Evolutionary conservation across 1,140 invertebrate species (phyloP).

Genomic region (Pseudomyrmex pallidus): DNA sequence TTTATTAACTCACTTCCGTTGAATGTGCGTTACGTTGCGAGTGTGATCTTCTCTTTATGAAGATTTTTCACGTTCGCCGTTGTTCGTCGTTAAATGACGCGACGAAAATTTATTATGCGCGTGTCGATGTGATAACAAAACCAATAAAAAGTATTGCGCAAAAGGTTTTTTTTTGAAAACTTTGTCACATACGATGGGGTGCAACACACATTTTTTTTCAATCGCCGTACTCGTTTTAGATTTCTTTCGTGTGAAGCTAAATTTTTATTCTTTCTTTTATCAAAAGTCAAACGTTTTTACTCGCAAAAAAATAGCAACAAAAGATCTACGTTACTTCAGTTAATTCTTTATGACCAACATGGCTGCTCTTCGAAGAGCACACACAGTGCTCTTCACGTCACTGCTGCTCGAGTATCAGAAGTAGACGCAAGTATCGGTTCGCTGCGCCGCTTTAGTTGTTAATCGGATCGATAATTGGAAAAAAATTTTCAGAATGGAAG

Average conservation of each 20-base stretch:
- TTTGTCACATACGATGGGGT: not conserved
- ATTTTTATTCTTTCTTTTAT: not conserved
- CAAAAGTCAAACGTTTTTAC: not conserved
- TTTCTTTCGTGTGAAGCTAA: not conserved
- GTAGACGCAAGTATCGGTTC: conserved; percentile 17
- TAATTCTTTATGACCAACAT: not conserved
- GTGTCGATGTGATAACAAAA: conserved; percentile 38
- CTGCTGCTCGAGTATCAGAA: conserved; percentile 8
- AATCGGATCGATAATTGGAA: conserved; percentile 14
- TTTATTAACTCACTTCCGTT: conserved; percentile 35
- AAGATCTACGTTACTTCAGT: not conserved
- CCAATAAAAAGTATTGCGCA: conserved; percentile 2
- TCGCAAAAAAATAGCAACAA: not conserved
- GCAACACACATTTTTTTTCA: not conserved
- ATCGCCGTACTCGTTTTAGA: not conserved
- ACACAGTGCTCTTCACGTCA: not conserved
- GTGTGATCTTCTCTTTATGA: not conserved
- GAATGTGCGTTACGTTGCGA: not conserved
- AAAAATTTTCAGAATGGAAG: not conserved
- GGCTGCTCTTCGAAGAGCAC: not conserved
- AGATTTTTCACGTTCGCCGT: conserved; percentile 11
- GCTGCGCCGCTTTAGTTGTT: too few species aligned
- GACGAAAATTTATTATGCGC: conserved; percentile 14
- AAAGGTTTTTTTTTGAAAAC: not conserved
- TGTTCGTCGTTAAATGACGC: conserved; percentile 12